Conservation (phyloP, 2,113 vertebrate genomes). For the Aspiorhynchus laticeps region DNA sequence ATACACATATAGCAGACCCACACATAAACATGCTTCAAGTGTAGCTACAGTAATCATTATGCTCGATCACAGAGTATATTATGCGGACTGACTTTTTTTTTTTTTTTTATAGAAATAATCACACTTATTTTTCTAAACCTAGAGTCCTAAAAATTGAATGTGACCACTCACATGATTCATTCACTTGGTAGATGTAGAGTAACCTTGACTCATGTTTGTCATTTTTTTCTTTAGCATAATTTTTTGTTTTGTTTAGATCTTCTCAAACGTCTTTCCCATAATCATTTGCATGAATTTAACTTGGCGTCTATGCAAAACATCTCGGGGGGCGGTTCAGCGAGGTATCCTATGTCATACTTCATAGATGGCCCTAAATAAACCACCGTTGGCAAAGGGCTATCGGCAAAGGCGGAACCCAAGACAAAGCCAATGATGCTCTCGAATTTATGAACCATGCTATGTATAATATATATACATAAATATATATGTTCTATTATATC, state of each 20-base stretch:
- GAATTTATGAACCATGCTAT: constrained; percentile 51
- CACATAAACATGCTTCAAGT: constrained; percentile 49
- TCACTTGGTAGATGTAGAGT: constrained; percentile 36
- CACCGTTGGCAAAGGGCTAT: constrained; percentile 62
- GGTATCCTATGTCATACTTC: constrained; percentile 40
- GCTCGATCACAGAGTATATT: constrained; percentile 55
- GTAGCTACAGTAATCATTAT: constrained; percentile 57
- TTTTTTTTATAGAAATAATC: constrained; percentile 62
- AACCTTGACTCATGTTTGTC: constrained; percentile 40
- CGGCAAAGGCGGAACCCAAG: constrained; percentile 18
- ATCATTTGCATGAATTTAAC: constrained; percentile 75
- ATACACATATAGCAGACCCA: constrained; percentile 36
- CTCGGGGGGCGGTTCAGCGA: constrained; percentile 56
- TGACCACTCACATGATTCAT: constrained; percentile 57
- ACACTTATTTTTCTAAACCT: constrained; percentile 77
- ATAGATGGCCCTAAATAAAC: constrained; percentile 47
- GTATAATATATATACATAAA: constrained; percentile 46
- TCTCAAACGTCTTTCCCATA: constrained; percentile 41
- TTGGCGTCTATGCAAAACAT: constrained; percentile 78
- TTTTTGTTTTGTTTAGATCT: constrained; percentile 4
- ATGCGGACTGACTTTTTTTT: constrained; percentile 52
- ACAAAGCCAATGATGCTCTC: constrained; percentile 26
- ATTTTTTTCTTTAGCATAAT: neutral
- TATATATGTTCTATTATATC: constrained; percentile 53
- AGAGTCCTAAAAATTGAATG: constrained; percentile 59